These are phyloP conservation scores for Prosopocoilus inquinatus DNA, from an alignment of 2,888 invertebrate species.

Conservation along the genomic window DNA sequence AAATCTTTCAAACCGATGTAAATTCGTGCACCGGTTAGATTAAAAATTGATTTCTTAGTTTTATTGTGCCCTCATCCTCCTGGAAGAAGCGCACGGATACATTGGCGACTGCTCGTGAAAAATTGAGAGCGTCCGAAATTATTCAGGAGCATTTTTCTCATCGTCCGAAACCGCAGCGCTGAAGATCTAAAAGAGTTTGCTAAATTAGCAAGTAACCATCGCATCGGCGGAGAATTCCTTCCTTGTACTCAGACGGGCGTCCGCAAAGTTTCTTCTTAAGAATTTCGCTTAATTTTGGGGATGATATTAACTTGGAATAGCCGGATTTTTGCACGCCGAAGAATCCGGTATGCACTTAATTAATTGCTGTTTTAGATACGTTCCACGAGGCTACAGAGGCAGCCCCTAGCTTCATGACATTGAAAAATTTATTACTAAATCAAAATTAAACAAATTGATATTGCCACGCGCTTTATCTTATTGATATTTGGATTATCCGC, in stretches of 20 bases:
- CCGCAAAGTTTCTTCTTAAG: not conserved
- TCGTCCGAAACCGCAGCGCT: too few relatives aligned
- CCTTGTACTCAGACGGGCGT: not conserved
- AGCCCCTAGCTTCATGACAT: too few relatives aligned
- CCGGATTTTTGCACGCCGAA: slow-evolving; percentile 5
- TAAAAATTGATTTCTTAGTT: not conserved
- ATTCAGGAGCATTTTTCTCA: too few relatives aligned
- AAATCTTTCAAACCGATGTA: not conserved
- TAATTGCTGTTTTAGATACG: slow-evolving; percentile 20
- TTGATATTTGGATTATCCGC: too few relatives aligned
- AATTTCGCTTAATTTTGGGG: slow-evolving; percentile 7
- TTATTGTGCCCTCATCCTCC: not conserved
- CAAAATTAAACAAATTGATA: too few relatives aligned
- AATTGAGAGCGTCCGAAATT: too few relatives aligned
- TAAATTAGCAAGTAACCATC: too few relatives aligned
- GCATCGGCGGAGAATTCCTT: slow-evolving; percentile 1
- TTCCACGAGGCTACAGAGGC: not conserved
- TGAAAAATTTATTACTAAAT: too few relatives aligned
- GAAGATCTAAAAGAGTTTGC: too few relatives aligned
- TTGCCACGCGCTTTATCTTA: too few relatives aligned
- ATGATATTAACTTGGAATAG: slow-evolving; percentile 1
- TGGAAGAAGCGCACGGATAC: not conserved
- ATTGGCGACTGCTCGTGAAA: too few relatives aligned
- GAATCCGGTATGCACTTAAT: slow-evolving; percentile 24
- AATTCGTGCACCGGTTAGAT: not conserved